phyloP scores from a whole-genome alignment of 1,140 invertebrate species.

The Temnothorax curvispinosus region DNA sequence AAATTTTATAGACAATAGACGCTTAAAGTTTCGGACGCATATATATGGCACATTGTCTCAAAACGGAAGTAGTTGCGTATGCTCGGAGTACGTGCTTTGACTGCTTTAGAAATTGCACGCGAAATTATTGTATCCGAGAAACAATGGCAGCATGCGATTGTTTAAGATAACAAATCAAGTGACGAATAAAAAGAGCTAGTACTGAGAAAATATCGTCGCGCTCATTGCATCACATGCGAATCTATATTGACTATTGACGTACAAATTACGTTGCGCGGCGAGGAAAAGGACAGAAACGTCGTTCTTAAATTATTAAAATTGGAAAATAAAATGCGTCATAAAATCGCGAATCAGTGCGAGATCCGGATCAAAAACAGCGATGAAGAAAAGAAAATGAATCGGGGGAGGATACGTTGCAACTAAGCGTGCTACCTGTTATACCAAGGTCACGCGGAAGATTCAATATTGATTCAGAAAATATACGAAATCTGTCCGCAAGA shows the following conservation, averaged over 20 bases:
- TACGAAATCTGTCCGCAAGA: slow-evolving; percentile 79
- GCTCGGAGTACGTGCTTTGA: background rate
- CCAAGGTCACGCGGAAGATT: slow-evolving; percentile 77
- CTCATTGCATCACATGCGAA: slow-evolving; percentile 15
- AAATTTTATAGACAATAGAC: background rate
- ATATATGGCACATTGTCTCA: background rate
- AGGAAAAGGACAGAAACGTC: background rate
- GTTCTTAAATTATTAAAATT: background rate
- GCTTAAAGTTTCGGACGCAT: background rate
- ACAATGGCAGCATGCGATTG: background rate
- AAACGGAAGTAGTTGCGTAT: background rate
- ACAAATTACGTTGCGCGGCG: slow-evolving; percentile 37
- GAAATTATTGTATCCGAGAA: background rate
- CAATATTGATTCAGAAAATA: slow-evolving; percentile 84
- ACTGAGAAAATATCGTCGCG: slow-evolving; percentile 50
- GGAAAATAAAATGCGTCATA: background rate
- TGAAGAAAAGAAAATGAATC: slow-evolving; percentile 43
- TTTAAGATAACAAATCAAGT: background rate
- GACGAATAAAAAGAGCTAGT: background rate
- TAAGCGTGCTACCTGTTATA: slow-evolving; percentile 76
- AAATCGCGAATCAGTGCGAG: background rate
- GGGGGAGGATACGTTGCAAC: slow-evolving; percentile 51
- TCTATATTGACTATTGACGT: slow-evolving; percentile 34
- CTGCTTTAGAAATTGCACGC: background rate
- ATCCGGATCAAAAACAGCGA: background rate